These are phyloP conservation scores for Ophonus ardosiacus DNA, from an alignment of 2,888 invertebrate species.

Conservation along the genomic window DNA sequence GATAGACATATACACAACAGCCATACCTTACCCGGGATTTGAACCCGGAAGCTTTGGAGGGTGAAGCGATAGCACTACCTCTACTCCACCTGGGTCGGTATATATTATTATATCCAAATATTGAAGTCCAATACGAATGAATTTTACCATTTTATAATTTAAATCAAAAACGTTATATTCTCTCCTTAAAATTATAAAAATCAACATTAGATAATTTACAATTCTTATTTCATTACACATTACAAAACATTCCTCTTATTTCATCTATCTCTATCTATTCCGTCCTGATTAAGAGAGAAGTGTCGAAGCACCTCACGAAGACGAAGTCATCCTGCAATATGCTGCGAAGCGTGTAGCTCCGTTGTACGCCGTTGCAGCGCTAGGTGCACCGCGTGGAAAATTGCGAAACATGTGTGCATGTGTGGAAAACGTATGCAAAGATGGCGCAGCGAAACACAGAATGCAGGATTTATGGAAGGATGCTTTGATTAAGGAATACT, in stretches of 20 bases:
- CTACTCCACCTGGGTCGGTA: too few relatives aligned
- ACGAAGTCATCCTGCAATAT: neutral
- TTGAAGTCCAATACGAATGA: too few relatives aligned
- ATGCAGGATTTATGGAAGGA: neutral
- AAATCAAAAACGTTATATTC: too few relatives aligned
- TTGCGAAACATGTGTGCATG: slow-evolving; percentile 9
- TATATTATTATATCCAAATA: too few relatives aligned
- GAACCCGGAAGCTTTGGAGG: too few relatives aligned
- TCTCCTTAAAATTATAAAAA: neutral
- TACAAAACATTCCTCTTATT: too few relatives aligned
- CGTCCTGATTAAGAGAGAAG: neutral
- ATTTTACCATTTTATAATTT: too few relatives aligned
- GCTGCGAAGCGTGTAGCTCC: neutral
- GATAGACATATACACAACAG: too few relatives aligned
- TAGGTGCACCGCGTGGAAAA: slow-evolving; percentile 6
- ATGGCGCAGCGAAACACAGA: neutral
- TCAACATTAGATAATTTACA: neutral
- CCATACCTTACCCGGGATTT: too few relatives aligned
- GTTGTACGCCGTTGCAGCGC: neutral
- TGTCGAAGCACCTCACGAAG: neutral
- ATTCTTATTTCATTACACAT: neutral
- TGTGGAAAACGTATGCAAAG: neutral
- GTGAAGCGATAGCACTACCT: too few relatives aligned
- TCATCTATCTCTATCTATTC: neutral
- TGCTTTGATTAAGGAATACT: neutral